Evolutionary conservation across 2,888 invertebrate genomes (phyloP), one percentile per base, ranked within the genome.

Genomic region (Stenodera caucasica): DNA sequence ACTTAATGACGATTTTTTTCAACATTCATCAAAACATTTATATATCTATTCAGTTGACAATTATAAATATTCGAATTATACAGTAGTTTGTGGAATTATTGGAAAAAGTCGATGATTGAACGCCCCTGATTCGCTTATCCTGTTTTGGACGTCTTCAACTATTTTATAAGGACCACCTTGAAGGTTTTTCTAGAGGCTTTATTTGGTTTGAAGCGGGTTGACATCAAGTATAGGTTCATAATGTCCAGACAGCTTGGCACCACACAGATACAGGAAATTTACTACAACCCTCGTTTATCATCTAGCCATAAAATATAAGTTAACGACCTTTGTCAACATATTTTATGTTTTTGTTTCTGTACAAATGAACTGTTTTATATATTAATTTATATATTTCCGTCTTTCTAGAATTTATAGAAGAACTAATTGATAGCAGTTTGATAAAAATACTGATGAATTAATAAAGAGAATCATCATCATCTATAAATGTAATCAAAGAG

Each of bases 171-270:
- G 63, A 63, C 63, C 63, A 63, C 63, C 63, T 49, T 57, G 57
- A 55, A 26, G 55, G 23, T 53, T 29, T 40, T 53, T 58, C 58
- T 23, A 53, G 56, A 63, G 63, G 18, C 50, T 35, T 60, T 53
- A 55, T 62, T 53, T 49, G 59, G 58, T 60, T 63, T 63, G 63
- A 63, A 57, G 58, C 57, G 58, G 63, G 63, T 63, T 55, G 63
- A 63, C 63, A 55, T 63, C 63, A 50, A 63, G 67, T 67, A 64
- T 60, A 64, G 58, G 65, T 67, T 64, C 58, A 58, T 33, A 45
- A 45, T 45, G 45, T 45, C 45, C 75, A 77, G 77, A 77, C 77
- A 72, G 77, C 77, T 69, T 77, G 77, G 77, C 77, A 77, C 77
- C 77, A 71, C 73, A 75, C 72, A 74, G 70, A 70, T 72, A 77